A percentile compares a stretch with the other conserved stretches of the same genome.
Conservation (phyloP, 2,888 invertebrate species). For the Pristionchus mayeri region DNA sequence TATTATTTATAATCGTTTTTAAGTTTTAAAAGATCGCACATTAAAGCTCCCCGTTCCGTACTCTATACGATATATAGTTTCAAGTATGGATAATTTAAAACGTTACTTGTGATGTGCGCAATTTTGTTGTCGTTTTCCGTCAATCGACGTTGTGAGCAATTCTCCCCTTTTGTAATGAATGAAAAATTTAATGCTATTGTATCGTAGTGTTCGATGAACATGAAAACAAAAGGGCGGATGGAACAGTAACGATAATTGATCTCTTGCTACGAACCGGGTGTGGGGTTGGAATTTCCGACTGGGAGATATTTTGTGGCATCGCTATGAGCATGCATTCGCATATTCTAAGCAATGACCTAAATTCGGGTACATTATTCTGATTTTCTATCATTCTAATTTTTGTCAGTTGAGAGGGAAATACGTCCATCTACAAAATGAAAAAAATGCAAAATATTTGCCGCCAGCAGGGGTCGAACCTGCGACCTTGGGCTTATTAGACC, state of each 20-base stretch:
- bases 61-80: not conserved
- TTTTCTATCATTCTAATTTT: no score
- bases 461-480: conserved; percentile 58
- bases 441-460: conserved; percentile 55
- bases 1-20: not conserved
- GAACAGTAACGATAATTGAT: no score
- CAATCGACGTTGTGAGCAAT: not conserved
- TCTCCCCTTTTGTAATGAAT: conserved; percentile 28
- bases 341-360: no score
- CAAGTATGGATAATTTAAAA: conserved; percentile 20
- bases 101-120: conserved; percentile 16
- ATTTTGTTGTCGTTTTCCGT: not conserved
- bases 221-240: no score
- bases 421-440: no score
- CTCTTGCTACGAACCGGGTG: no score
- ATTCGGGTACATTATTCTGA: no score
- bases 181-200: not conserved
- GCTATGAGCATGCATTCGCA: no score
- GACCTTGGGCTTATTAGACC: conserved; percentile 58
- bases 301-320: no score
- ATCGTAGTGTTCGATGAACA: not conserved
- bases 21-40: not conserved
- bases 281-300: no score
- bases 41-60: no score
- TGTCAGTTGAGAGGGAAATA: no score